Percentiles rank a stretch among this genome's conserved stretches.
These are phyloP conservation scores for Cosmia trapezina DNA, from an alignment of 2,888 invertebrate genomes.

Conservation along the genomic window DNA sequence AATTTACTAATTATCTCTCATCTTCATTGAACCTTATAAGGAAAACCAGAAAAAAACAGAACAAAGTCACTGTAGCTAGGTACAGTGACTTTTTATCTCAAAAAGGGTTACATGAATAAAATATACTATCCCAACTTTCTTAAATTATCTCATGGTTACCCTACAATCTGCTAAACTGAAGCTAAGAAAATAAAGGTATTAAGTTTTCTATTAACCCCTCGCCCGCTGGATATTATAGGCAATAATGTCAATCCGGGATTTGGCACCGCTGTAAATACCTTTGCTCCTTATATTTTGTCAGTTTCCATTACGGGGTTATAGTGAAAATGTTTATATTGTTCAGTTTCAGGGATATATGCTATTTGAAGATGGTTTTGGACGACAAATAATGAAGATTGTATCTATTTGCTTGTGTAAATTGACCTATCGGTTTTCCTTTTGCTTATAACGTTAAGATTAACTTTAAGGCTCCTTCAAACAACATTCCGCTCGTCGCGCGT, in stretches of 20 bases:
- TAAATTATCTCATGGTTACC: conserved; percentile 55
- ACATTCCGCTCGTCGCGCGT: too few relatives aligned
- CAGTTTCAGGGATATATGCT: conserved; percentile 16
- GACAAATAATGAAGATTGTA: background rate
- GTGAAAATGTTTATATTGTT: conserved; percentile 27
- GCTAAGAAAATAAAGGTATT: conserved; percentile 75
- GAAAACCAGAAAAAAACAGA: background rate
- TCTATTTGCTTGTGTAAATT: background rate
- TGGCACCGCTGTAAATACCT: conserved; percentile 54
- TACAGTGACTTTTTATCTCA: background rate
- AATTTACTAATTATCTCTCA: background rate
- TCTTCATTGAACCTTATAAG: background rate
- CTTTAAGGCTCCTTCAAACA: too few relatives aligned
- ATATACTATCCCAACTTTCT: background rate
- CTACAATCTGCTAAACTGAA: conserved; percentile 62
- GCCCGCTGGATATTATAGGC: conserved; percentile 67
- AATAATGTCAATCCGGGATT: conserved; percentile 71
- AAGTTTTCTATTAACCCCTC: conserved; percentile 76
- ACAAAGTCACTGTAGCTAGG: too few relatives aligned
- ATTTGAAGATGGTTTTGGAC: conserved; percentile 12
- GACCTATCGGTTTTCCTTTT: background rate
- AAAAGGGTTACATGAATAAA: background rate
- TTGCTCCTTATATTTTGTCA: conserved; percentile 48
- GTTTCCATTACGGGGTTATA: conserved; percentile 53
- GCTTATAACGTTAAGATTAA: too few relatives aligned